Conservation (phyloP, 30 jellyfish, hydroid and myxozoan genomes). For the Catostylus mosaicus region DNA sequence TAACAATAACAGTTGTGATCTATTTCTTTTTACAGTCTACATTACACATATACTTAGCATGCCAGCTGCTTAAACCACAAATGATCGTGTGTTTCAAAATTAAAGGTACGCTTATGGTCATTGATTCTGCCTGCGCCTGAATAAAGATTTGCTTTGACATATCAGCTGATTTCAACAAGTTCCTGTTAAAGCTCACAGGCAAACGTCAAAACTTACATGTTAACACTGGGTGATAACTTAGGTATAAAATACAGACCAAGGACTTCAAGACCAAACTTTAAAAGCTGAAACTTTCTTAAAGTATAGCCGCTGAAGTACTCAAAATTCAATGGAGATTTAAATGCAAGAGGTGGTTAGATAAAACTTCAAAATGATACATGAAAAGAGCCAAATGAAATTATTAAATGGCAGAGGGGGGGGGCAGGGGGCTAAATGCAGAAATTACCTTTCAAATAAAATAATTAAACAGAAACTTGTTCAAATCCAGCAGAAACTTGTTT, state of each 20-base stretch:
- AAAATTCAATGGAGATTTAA: too few relatives aligned
- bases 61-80: constrained; percentile 25
- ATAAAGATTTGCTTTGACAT: not conserved
- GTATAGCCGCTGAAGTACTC: too few relatives aligned
- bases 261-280: not conserved
- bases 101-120: not conserved
- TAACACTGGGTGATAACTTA: not conserved
- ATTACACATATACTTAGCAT: not conserved
- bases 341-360: too few relatives aligned
- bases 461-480: too few relatives aligned
- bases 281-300: too few relatives aligned
- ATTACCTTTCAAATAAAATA: too few relatives aligned
- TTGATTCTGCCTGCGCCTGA: not conserved
- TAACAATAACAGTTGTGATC: constrained; percentile 19
- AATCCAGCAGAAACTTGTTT: too few relatives aligned
- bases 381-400: too few relatives aligned
- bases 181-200: constrained; percentile 6
- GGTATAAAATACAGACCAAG: constrained; percentile 3
- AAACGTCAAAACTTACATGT: not conserved
- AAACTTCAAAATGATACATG: too few relatives aligned
- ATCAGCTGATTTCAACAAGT: not conserved
- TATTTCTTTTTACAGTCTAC: constrained; percentile 5
- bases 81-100: not conserved
- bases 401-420: too few relatives aligned
- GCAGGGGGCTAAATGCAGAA: too few relatives aligned